A percentile compares a stretch with the other conserved stretches of the same genome.
Evolutionary conservation across 1,140 invertebrate species (phyloP).

Genomic region (Eurosta solidaginis): DNA sequence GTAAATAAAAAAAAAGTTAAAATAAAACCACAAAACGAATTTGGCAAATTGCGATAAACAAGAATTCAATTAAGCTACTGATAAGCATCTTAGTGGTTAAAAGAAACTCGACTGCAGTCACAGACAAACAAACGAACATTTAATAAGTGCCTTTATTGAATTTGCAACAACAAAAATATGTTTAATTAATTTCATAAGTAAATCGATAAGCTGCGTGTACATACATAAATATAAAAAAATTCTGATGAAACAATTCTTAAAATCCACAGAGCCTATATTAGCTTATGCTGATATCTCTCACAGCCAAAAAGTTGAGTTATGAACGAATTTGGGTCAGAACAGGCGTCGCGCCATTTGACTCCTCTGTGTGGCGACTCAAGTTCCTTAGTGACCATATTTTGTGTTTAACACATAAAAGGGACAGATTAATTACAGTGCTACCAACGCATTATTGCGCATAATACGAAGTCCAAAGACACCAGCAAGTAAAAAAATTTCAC

Average conservation of each 20-base stretch:
- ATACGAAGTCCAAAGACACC: not conserved
- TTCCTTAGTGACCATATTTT: too few relatives aligned
- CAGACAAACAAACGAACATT: not conserved
- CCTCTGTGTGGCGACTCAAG: not conserved
- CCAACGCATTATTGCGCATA: not conserved
- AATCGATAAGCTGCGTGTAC: too few relatives aligned
- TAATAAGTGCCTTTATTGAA: not conserved
- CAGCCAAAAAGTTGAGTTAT: not conserved
- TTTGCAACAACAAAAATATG: too few relatives aligned
- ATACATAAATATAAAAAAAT: too few relatives aligned
- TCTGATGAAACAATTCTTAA: too few relatives aligned
- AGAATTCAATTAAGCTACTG: slow-evolving; percentile 19
- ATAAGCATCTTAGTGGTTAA: not conserved
- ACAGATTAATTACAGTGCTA: not conserved
- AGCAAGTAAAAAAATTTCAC: not conserved
- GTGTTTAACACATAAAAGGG: too few relatives aligned
- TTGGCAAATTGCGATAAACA: slow-evolving; percentile 20
- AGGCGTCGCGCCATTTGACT: not conserved
- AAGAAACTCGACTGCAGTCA: not conserved
- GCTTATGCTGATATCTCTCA: not conserved
- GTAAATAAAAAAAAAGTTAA: not conserved
- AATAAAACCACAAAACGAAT: too few relatives aligned
- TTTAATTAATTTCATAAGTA: too few relatives aligned
- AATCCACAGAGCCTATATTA: too few relatives aligned
- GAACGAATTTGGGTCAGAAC: slow-evolving; percentile 9